Percentiles rank a stretch among this genome's conserved stretches.
Evolutionary conservation across 2,113 vertebrate genomes (phyloP).

Genomic region (Oryzias celebensis): DNA sequence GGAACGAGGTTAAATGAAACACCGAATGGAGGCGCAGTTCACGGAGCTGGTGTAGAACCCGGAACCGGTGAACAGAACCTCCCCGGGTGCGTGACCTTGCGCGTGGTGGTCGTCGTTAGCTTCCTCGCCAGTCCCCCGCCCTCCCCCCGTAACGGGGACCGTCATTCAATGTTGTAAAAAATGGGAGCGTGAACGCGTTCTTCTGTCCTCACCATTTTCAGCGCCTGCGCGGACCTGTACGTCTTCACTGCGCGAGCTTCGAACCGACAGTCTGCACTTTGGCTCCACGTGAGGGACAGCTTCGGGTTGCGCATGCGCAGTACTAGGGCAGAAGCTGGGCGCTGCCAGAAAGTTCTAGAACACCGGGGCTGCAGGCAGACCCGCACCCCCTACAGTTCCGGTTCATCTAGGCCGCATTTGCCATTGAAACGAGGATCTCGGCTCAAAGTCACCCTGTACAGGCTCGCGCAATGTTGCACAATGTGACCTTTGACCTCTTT

Average conservation of each 20-base stretch:
- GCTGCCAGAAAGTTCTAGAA: conserved; percentile 23
- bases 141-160: too few species aligned
- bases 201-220: conserved; percentile 66
- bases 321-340: background rate
- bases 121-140: background rate
- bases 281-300: conserved; percentile 75
- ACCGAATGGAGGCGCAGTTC: too few species aligned
- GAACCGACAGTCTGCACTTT: conserved; percentile 17
- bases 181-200: background rate
- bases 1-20: too few species aligned
- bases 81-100: conserved; percentile 46
- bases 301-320: conserved; percentile 74
- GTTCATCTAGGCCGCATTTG: rapidly evolving
- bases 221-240: conserved; percentile 11
- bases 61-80: background rate
- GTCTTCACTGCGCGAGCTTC: conserved; percentile 6
- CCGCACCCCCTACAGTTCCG: too few species aligned
- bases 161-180: conserved; percentile 1
- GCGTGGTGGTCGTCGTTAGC: conserved; percentile 7
- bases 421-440: rapidly evolving
- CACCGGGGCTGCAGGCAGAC: background rate
- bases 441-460: rapidly evolving
- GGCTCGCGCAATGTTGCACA: conserved; percentile 61
- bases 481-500: conserved; percentile 73
- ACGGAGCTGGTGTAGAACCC: too few species aligned